Base-by-base conservation (phyloP, 2,888 invertebrate species). In the Gasteruption jaculator region DNA sequence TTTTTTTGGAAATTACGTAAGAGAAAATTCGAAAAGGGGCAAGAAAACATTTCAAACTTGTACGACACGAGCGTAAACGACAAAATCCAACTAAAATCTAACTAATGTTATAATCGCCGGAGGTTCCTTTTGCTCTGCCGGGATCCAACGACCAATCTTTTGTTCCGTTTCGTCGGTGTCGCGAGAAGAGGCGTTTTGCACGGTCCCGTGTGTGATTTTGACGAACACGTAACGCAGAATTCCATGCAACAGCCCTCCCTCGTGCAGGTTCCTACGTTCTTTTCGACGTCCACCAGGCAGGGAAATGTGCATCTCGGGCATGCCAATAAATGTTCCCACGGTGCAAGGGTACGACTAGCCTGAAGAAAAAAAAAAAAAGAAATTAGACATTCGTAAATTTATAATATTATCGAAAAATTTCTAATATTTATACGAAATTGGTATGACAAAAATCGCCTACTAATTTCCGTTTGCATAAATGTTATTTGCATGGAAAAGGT, bases 281-380 rank as follows among this genome's bases (percentile, higher is more conserved):
- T 65, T 43, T 63, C 61, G n/a, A 38, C 54, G 43, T 70, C 57
- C 14, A 70, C 62, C 42, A 59, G 62, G 38, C 65, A 67, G 3
- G 70, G 63, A 42, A 70, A 69, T 19, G 60, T 57, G 47, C 70
- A 70, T 39, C 57, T 65, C n/a, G 70, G 70, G 38, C 70, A 70
- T 4, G 60, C 56, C 31, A 66, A 41, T 24, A 70, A 48, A 26
- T 66, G 63, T 39, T 68, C 68, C 57, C 60, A 57, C 8, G 63
- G 63, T 22, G 60, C 64, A 18, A 69, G 54, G 7, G 61, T 63
- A 11, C 68, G 66, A 53, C 68, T 61, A 43, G 68, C 68, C 69
- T 69, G 56, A 3, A 60, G 61, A 41, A 49, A 40, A 54, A 21
- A 42, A 24, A 12, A 7, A 21, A 25, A 29, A 2, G 25, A 3